These are phyloP conservation scores for Acrossocheilus fasciatus DNA, from an alignment of 2,797 vertebrate species.

Conservation along the genomic window DNA sequence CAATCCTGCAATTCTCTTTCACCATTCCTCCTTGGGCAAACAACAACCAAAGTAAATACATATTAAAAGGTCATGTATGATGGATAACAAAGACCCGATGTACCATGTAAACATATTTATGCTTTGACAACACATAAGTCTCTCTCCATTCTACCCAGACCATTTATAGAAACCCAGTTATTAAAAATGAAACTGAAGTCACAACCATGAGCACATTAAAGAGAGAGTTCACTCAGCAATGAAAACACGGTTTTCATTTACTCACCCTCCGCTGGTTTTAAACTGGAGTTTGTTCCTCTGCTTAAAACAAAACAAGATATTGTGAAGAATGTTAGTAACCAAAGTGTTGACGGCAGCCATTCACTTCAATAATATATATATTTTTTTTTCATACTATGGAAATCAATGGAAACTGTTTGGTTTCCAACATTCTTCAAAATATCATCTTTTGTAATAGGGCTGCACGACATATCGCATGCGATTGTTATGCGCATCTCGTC, in stretches of 20 bases:
- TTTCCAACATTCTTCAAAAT: not conserved
- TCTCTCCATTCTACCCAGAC: not conserved
- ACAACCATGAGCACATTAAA: not conserved
- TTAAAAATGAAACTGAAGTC: not conserved
- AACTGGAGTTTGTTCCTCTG: not conserved
- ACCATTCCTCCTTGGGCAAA: not conserved
- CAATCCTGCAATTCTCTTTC: not conserved
- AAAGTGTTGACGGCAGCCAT: not conserved
- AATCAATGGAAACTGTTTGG: not conserved
- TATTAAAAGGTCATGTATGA: not conserved
- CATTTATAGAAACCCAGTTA: constrained; percentile 2
- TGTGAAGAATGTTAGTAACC: not conserved
- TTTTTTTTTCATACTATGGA: not conserved
- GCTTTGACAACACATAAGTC: not conserved
- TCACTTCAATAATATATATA: not conserved
- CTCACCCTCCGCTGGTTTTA: no score
- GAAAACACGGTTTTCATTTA: not conserved
- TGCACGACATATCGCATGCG: no score
- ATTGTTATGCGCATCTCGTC: no score
- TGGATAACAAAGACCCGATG: not conserved
- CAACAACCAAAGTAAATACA: constrained; percentile 4
- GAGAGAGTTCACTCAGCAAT: not conserved
- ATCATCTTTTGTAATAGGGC: not conserved
- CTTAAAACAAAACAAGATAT: not conserved
- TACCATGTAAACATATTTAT: not conserved